A percentile compares a stretch with the other conserved stretches of the same genome.
Evolutionary conservation across 2,113 vertebrate species (phyloP).

Genomic region (Antechinus flavipes): DNA sequence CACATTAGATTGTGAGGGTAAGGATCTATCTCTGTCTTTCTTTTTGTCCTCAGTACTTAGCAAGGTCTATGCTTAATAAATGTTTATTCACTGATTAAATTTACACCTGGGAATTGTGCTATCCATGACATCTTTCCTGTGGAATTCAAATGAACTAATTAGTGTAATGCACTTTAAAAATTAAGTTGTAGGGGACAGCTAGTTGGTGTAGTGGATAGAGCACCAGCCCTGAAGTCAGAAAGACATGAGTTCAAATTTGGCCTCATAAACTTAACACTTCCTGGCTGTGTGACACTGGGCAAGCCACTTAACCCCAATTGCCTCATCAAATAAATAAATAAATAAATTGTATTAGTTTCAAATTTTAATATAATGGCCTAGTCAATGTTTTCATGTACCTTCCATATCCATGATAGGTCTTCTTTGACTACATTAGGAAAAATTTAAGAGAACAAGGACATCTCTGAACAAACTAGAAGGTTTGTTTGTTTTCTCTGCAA

Average conservation of each 20-base stretch:
- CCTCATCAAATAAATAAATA: background rate
- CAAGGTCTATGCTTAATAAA: background rate
- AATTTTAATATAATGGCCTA: background rate
- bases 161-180: background rate
- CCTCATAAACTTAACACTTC: too few relatives aligned
- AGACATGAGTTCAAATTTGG: too few relatives aligned
- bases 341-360: background rate
- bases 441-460: background rate
- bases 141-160: background rate
- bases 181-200: too few relatives aligned
- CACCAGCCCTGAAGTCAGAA: too few relatives aligned
- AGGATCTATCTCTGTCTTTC: background rate
- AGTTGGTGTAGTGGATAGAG: too few relatives aligned
- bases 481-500: background rate
- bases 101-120: background rate
- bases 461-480: background rate
- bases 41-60: background rate
- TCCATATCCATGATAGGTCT: background rate
- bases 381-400: background rate
- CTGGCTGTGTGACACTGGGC: too few relatives aligned
- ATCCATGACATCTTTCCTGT: background rate
- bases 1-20: background rate
- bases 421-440: background rate
- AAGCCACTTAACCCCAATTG: too few relatives aligned
- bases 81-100: background rate